Evolutionary conservation across 37 sponge, comb jelly and placozoan species (phyloP).

Genomic region (Cladorhizidae sp.): DNA sequence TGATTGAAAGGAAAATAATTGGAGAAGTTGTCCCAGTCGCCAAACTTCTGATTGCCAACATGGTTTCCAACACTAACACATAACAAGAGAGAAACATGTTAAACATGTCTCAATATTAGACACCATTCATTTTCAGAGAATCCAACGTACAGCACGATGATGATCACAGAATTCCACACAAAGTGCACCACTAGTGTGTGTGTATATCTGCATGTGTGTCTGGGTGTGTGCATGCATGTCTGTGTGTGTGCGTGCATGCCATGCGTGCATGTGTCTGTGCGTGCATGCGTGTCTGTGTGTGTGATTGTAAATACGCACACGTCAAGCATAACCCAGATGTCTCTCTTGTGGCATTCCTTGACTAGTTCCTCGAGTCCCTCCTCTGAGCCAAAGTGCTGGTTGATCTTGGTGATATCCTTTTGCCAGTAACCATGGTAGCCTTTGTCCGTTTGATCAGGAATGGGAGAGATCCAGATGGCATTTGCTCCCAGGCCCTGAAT

Average conservation of each 20-base stretch:
- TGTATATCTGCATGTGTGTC: no score
- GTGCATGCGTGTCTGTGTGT: no score
- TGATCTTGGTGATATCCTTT: conserved; percentile 66
- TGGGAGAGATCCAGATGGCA: conserved; percentile 65
- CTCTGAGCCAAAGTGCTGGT: conserved; percentile 68
- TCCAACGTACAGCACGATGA: no score
- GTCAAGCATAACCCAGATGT: conserved; percentile 91
- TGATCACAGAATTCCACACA: no score
- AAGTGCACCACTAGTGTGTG: no score
- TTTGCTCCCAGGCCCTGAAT: conserved; percentile 38
- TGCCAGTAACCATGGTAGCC: conserved; percentile 94
- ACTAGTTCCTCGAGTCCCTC: conserved; percentile 65
- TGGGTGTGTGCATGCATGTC: no score
- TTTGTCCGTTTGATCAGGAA: conserved; percentile 63
- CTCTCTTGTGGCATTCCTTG: conserved; percentile 61
- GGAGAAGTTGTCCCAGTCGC: conserved; percentile 69
- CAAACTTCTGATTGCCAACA: conserved; percentile 70
- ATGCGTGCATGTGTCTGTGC: no score
- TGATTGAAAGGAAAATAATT: conserved; percentile 73
- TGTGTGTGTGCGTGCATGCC: no score
- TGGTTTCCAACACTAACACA: conserved; percentile 77
- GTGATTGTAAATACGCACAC: no score
- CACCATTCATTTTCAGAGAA: no score
- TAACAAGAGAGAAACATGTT: not conserved
- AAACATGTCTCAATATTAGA: no score